Base-by-base conservation (phyloP, 2,888 invertebrate genomes). In the Patella depressa region DNA sequence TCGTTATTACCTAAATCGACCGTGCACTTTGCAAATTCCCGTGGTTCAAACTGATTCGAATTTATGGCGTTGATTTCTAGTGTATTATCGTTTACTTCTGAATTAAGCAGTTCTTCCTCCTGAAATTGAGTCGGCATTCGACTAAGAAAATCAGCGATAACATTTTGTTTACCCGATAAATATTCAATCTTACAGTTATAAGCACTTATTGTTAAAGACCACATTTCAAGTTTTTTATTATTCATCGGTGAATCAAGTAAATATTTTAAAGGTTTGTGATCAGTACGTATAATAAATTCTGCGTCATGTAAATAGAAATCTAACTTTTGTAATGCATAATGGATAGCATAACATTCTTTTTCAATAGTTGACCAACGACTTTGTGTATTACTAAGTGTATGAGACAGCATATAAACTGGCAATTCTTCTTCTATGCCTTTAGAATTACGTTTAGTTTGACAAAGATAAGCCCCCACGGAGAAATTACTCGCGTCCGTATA, bases 161-260 rank as follows among this genome's bases (percentile, higher is more conserved):
- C 71, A 54, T 81, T 81, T 19, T 55, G 54, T 19, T 57, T 34
- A 2, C 80, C 80, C 7, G 65, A 53, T 1, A 80, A 71, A 19
- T 78, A 81, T 24, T 78, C 78, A 11, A 78, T 78, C 17, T 29
- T 72, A 70, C 81, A 81, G 57, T 80, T 81, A 70, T 81, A 81
- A 19, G 77, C 78, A 14, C 73, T 15, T 12, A 82, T 81, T 1
- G 69, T 69, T 54, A 81, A 24, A 3, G 82, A 79, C 82, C 79
- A 80, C n/a, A 80, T n/a, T 29, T 78, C 78, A 12, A 79, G 73
- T 45, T 79, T 77, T n/a, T 69, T 80, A 24, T 80, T 80, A 14
- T 77, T 75, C 73, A 81, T 81, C 0, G 78, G 77, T 3, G 80
- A 76, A 2, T 79, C 74, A 5, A 79, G 53, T 11, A 79, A 29